Percentiles rank a stretch among this genome's conserved stretches.
Evolutionary conservation across 2,797 vertebrate species (phyloP).

Genomic region (Trachops cirrhosus): DNA sequence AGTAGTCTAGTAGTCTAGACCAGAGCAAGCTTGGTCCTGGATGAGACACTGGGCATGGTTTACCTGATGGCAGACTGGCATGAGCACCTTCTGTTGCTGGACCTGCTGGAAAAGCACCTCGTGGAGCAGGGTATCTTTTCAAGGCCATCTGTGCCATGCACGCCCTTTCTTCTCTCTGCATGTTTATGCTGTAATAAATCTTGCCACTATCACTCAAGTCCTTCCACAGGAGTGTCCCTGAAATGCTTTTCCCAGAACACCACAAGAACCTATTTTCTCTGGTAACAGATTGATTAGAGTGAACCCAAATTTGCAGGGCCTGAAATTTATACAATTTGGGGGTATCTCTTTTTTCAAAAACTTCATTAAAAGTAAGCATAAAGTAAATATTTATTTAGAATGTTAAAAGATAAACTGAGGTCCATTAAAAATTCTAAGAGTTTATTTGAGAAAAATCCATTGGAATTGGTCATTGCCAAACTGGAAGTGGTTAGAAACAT

Average conservation of each 20-base stretch:
- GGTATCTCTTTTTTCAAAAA: background rate
- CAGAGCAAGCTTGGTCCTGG: background rate
- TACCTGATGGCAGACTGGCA: background rate
- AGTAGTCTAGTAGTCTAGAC: too few species aligned
- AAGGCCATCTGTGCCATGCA: background rate
- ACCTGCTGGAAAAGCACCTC: background rate
- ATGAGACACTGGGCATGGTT: background rate
- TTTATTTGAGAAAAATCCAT: background rate
- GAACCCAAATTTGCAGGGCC: background rate
- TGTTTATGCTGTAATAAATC: background rate
- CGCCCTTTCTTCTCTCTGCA: background rate
- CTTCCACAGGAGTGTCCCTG: background rate
- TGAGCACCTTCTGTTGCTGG: background rate
- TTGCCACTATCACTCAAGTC: background rate
- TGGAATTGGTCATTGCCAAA: background rate
- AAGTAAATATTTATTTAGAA: slow-evolving; percentile 6
- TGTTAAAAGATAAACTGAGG: background rate
- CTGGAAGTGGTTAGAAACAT: background rate
- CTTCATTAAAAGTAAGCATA: background rate
- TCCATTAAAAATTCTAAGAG: background rate
- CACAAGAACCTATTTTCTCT: background rate
- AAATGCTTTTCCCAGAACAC: background rate
- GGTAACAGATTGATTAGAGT: background rate
- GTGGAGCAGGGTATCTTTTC: background rate
- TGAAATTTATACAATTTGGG: background rate